phyloP scores from a whole-genome alignment of 2,888 invertebrate genomes.

The Lamellibrachia columna region DNA sequence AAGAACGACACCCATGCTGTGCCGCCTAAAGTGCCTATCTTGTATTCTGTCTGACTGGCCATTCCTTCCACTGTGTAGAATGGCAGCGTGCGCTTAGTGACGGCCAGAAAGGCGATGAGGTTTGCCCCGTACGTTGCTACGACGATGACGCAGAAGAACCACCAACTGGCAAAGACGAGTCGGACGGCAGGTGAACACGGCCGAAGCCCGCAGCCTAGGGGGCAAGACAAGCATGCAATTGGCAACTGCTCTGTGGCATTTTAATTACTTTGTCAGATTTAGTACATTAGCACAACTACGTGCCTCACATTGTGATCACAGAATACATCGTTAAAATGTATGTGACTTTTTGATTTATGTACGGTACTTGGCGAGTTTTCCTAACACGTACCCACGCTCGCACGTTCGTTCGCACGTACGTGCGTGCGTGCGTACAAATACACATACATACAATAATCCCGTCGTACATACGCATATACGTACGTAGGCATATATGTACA shows the following conservation, averaged over 20 bases:
- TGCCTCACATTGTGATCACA: neutral
- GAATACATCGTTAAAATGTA: neutral
- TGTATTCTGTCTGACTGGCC: slow-evolving; percentile 43
- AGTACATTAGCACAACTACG: neutral
- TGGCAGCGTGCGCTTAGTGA: slow-evolving; percentile 47
- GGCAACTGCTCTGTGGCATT: neutral
- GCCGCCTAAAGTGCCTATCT: slow-evolving; percentile 48
- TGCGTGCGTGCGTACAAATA: neutral
- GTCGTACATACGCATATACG: neutral
- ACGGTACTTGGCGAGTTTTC: too few species aligned
- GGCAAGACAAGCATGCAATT: neutral
- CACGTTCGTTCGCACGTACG: neutral
- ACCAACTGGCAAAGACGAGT: slow-evolving; percentile 20
- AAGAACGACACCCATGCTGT: slow-evolving; percentile 43
- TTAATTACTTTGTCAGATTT: neutral
- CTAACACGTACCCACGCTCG: too few species aligned
- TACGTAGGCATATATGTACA: neutral
- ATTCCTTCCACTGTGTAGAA: slow-evolving; percentile 49
- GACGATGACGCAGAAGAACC: slow-evolving; percentile 48
- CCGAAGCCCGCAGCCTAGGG: neutral
- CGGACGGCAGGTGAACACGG: slow-evolving; percentile 14
- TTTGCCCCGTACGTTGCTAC: slow-evolving; percentile 55
- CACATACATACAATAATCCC: neutral
- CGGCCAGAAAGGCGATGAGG: slow-evolving; percentile 54
- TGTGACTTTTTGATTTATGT: too few species aligned